phyloP scores from a whole-genome alignment of 2,797 vertebrate species.

The Gorsachius magnificus region DNA sequence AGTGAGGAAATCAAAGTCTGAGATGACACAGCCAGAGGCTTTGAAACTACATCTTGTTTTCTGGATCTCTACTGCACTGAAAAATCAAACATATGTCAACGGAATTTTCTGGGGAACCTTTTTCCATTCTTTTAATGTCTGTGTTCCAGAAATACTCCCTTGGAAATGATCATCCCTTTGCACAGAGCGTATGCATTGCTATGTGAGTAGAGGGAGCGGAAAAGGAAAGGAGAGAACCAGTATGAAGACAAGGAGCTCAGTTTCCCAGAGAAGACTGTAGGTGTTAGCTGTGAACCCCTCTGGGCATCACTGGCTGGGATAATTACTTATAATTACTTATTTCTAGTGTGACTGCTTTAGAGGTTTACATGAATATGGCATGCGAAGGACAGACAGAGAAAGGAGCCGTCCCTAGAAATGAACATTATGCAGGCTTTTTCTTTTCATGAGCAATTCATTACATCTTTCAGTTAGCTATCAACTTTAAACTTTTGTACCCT shows the following conservation, averaged over 20 bases:
- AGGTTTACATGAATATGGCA: background rate
- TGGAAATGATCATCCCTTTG: background rate
- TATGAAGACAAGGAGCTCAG: background rate
- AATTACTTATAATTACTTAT: background rate
- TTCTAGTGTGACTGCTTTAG: background rate
- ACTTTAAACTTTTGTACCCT: background rate
- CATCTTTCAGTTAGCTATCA: background rate
- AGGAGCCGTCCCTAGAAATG: background rate
- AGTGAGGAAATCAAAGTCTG: background rate
- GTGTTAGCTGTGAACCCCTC: background rate
- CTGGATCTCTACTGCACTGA: background rate
- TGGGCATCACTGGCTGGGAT: background rate
- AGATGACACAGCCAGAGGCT: background rate
- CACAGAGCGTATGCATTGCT: background rate
- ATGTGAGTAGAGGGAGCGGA: background rate
- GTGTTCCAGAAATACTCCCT: background rate
- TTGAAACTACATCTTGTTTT: background rate
- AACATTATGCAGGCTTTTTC: background rate
- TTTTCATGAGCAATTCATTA: background rate
- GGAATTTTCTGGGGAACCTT: background rate
- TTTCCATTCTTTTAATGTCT: background rate
- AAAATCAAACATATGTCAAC: background rate
- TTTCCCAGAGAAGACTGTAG: background rate
- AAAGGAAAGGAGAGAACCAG: background rate
- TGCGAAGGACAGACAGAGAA: background rate